These are phyloP conservation scores for Aptenodytes patagonicus DNA, from an alignment of 2,113 vertebrate genomes.

Conservation along the genomic window DNA sequence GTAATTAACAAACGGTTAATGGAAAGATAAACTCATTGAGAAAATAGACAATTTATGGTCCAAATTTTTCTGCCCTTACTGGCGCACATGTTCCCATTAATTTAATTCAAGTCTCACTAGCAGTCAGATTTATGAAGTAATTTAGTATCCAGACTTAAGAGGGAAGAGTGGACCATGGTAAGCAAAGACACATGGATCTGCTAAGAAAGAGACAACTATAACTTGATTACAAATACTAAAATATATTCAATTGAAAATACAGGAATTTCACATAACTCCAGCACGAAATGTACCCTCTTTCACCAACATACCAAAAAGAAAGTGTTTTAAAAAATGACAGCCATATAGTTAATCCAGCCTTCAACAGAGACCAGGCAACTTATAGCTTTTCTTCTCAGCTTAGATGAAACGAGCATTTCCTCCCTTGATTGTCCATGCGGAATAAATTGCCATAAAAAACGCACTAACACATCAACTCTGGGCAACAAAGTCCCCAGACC, in stretches of 20 bases:
- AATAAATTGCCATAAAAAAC: accelerated
- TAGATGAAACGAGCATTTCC: neutral
- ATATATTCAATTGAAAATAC: accelerated
- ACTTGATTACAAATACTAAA: neutral
- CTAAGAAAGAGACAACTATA: neutral
- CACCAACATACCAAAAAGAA: neutral
- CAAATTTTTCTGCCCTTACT: neutral
- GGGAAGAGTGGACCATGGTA: accelerated
- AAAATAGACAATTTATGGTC: neutral
- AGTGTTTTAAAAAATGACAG: accelerated
- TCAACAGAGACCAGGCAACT: accelerated
- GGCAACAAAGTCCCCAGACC: accelerated
- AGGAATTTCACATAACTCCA: accelerated
- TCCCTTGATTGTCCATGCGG: accelerated
- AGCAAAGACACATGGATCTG: neutral
- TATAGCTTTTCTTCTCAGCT: neutral
- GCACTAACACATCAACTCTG: accelerated
- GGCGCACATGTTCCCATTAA: neutral
- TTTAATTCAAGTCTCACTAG: neutral
- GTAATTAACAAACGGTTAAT: neutral
- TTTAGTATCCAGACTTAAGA: neutral
- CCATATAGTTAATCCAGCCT: accelerated
- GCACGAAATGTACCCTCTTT: neutral
- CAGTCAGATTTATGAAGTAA: neutral
- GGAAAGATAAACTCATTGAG: neutral